Evolutionary conservation across 2,888 invertebrate genomes (phyloP).

Genomic region (Agriotes lineatus): DNA sequence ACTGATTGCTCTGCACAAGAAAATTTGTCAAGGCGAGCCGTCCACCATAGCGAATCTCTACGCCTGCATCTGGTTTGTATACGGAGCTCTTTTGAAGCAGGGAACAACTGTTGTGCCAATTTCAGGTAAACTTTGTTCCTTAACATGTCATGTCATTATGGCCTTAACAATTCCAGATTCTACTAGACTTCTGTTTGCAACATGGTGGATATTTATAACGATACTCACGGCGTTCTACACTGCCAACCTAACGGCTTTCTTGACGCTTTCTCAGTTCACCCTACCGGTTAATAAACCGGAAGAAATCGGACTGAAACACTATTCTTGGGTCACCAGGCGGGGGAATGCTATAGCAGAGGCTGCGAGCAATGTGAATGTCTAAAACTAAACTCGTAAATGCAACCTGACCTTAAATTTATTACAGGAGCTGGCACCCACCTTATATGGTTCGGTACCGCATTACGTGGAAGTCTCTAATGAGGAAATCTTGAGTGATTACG

Average conservation of each 20-base stretch:
- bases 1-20: conserved; percentile 75
- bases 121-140: conserved; percentile 73
- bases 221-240: conserved; percentile 91
- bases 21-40: conserved; percentile 71
- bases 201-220: conserved; percentile 94
- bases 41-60: conserved; percentile 72
- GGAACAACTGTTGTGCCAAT: conserved; percentile 84
- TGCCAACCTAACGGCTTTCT: conserved; percentile 90
- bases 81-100: conserved; percentile 90
- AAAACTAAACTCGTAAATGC: too few relatives aligned
- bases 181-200: conserved; percentile 85
- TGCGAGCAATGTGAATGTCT: conserved; percentile 72
- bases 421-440: neutral
- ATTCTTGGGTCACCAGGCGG: conserved; percentile 78
- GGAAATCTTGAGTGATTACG: conserved; percentile 61
- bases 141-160: neutral
- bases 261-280: conserved; percentile 89
- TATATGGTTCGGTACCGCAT: conserved; percentile 29
- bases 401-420: too few relatives aligned
- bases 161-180: conserved; percentile 85
- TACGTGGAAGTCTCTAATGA: conserved; percentile 61
- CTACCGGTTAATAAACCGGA: conserved; percentile 79
- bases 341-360: conserved; percentile 79
- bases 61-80: conserved; percentile 89
- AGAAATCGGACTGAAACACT: conserved; percentile 76